Conservation (phyloP, 2,113 vertebrate genomes). For the Asarcornis scutulata region DNA sequence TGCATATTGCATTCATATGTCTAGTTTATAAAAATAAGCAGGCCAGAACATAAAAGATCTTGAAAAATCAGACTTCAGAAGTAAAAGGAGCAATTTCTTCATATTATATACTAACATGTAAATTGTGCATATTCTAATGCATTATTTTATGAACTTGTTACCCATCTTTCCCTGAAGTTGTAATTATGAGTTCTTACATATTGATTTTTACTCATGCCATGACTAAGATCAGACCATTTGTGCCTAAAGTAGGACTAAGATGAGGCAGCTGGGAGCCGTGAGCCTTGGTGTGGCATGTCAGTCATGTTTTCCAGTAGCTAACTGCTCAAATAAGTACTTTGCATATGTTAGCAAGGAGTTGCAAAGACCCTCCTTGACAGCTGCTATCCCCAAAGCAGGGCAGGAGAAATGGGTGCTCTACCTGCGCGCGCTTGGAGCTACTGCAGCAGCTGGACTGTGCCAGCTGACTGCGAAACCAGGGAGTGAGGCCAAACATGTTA, state of each 20-base stretch:
- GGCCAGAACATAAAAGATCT: background rate
- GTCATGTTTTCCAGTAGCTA: background rate
- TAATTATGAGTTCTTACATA: background rate
- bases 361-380: background rate
- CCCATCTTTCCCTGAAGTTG: rapidly evolving
- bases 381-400: rapidly evolving
- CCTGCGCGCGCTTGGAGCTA: rapidly evolving
- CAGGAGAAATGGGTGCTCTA: rapidly evolving
- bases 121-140: background rate
- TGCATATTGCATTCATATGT: background rate
- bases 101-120: background rate
- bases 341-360: background rate
- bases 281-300: background rate
- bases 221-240: background rate
- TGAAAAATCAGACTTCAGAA: background rate
- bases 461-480: background rate
- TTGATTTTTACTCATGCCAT: background rate
- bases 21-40: background rate
- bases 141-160: background rate
- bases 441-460: background rate
- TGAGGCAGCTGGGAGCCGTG: background rate
- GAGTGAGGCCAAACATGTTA: background rate
- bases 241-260: background rate
- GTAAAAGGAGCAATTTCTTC: background rate
- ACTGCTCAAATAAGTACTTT: background rate